Base-by-base conservation (phyloP, 2,113 vertebrate genomes). In the Xiphophorus hellerii region DNA sequence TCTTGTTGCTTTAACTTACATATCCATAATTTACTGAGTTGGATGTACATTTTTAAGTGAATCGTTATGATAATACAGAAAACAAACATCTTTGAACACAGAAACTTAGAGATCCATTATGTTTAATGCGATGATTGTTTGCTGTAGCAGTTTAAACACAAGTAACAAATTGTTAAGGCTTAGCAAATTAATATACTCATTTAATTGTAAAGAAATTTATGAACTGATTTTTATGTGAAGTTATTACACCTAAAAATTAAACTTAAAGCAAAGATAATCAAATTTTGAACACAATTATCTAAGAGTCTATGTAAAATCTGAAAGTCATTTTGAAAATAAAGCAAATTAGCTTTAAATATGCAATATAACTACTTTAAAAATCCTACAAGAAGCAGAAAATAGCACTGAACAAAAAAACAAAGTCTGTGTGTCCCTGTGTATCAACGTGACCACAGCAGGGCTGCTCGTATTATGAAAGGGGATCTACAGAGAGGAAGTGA, bases 401-500 rank as follows among this genome's bases (percentile, higher is more conserved):
- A 58, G 51, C 7, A 11, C 25, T 17, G 25, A 58, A 3, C 0
- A 37, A 10, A 30, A 60, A 64, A 60, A 11, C 13, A 54, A 14
- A 29, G 28, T n/a, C 2, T 8, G 1, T 74, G 14, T 67, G 60
- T 68, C n/a, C 33, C 13, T 0, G 42, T 48, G 8, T 63, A 48
- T 76, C 44, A 62, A 10, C 74, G 71, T 60, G 51, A 66, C 60
- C 70, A 68, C 37, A 69, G 27, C 37, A 39, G 0, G 14, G 20
- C 25, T 67, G 61, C 72, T 66, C 65, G 30, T 39, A 9, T 28
- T 67, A 15, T 39, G 29, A 42, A 78, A 1, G 58, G 74, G 74
- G 77, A 76, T 81, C 66, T 76, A 76, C 74, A 79, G 29, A 82
- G 65, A 84, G 83, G 85, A 82, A 82, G 29, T 89, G 78, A 84